Percentiles rank a stretch among this genome's conserved stretches.
phyloP scores from a whole-genome alignment of 2,888 invertebrate genomes.

The Macrosoma leucophasiata region DNA sequence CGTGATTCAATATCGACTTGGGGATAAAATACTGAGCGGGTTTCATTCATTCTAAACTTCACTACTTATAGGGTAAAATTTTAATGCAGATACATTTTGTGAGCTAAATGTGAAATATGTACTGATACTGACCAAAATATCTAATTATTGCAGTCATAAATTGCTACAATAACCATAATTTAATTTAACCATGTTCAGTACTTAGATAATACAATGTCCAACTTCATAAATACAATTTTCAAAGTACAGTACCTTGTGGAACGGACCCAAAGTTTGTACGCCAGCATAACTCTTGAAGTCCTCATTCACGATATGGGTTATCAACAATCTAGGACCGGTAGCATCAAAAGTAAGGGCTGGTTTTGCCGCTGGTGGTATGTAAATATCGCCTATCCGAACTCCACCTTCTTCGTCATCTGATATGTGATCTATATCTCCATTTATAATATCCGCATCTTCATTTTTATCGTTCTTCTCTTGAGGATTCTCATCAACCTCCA shows the following conservation, averaged over 20 bases:
- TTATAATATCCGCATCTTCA: constrained; percentile 25
- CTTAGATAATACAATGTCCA: no score
- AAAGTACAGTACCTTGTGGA: constrained; percentile 99
- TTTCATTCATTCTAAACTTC: no score
- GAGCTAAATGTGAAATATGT: no score
- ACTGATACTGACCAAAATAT: no score
- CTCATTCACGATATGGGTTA: constrained; percentile 91
- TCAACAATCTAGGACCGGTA: constrained; percentile 90
- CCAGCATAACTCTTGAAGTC: constrained; percentile 99
- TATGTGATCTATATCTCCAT: constrained; percentile 57
- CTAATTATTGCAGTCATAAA: no score
- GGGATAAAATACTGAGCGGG: no score
- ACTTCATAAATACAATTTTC: no score
- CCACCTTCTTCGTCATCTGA: constrained; percentile 82
- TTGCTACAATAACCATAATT: no score
- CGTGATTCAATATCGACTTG: no score
- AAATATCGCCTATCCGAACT: constrained; percentile 85
- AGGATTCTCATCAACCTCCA: constrained; percentile 53
- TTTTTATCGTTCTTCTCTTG: constrained; percentile 23
- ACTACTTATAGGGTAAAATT: no score
- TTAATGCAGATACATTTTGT: no score
- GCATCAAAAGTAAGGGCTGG: constrained; percentile 82
- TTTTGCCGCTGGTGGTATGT: constrained; percentile 86
- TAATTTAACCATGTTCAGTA: no score
- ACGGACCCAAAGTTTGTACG: constrained; percentile 89